Evolutionary conservation across 2,888 invertebrate genomes (phyloP).

Genomic region (Pristionchus exspectatus): DNA sequence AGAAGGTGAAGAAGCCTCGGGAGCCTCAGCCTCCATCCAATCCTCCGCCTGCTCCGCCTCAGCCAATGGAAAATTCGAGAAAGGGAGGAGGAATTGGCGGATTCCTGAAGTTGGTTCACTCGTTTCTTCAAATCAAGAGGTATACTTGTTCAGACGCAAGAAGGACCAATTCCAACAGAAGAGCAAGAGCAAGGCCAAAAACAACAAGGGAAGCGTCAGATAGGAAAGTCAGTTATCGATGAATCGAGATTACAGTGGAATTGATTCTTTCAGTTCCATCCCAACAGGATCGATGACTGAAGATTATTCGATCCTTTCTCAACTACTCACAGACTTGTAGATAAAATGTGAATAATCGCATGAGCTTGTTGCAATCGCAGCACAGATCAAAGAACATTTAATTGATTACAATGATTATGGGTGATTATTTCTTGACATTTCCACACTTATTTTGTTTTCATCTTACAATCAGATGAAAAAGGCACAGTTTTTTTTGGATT

Average conservation of each 20-base stretch:
- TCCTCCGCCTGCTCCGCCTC: not conserved
- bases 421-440: no score
- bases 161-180: not conserved
- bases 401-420: no score
- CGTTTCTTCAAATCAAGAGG: not conserved
- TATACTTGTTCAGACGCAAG: not conserved
- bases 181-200: not conserved
- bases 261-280: not conserved
- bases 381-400: not conserved
- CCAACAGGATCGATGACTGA: not conserved
- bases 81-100: not conserved
- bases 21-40: not conserved
- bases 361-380: not conserved
- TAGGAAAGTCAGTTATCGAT: slow-evolving; percentile 4
- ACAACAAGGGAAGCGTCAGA: slow-evolving; percentile 21
- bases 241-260: not conserved
- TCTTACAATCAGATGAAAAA: no score
- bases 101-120: not conserved
- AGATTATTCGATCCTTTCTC: not conserved
- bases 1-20: not conserved
- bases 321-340: slow-evolving; percentile 27
- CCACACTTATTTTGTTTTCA: no score
- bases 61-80: not conserved
- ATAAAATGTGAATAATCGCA: slow-evolving; percentile 35
- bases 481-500: no score